Percentiles rank a stretch among this genome's conserved stretches.
Evolutionary conservation across 2,888 invertebrate species (phyloP).

Genomic region (Danaus chrysippus): DNA sequence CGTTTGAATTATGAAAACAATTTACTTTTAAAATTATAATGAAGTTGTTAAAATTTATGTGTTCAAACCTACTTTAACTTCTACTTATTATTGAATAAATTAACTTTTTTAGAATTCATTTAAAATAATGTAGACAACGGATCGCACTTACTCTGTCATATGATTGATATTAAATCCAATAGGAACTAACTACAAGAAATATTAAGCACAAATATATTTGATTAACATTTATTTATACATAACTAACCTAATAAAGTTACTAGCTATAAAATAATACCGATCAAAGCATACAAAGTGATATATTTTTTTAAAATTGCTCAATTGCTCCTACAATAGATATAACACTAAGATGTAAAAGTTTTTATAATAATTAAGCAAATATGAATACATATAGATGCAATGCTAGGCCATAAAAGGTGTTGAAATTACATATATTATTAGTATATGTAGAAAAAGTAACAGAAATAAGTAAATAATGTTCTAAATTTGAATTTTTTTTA

Average conservation of each 20-base stretch:
- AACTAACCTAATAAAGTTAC: slow-evolving; percentile 61
- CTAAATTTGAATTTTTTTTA: too few relatives aligned
- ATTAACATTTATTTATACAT: slow-evolving; percentile 69
- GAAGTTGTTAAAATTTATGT: too few relatives aligned
- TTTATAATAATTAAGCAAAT: neutral
- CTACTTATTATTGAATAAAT: too few relatives aligned
- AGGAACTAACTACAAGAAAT: neutral
- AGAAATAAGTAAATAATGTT: neutral
- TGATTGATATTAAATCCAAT: neutral
- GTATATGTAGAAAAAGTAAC: too few relatives aligned
- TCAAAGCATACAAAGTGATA: slow-evolving; percentile 24
- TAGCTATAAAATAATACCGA: slow-evolving; percentile 48
- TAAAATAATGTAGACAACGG: too few relatives aligned
- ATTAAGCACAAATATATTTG: slow-evolving; percentile 37
- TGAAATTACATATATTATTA: neutral
- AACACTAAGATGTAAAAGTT: slow-evolving; percentile 6
- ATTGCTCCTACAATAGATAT: slow-evolving; percentile 14
- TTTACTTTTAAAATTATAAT: too few relatives aligned
- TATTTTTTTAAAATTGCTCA: neutral
- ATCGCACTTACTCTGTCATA: too few relatives aligned
- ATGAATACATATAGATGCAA: slow-evolving; percentile 4
- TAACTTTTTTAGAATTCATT: too few relatives aligned
- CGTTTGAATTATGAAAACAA: too few relatives aligned
- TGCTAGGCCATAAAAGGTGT: slow-evolving; percentile 6
- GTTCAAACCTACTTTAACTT: too few relatives aligned